Percentiles rank a stretch among this genome's conserved stretches.
Conservation (phyloP, 2,113 vertebrate species). For the Macrotus californicus region DNA sequence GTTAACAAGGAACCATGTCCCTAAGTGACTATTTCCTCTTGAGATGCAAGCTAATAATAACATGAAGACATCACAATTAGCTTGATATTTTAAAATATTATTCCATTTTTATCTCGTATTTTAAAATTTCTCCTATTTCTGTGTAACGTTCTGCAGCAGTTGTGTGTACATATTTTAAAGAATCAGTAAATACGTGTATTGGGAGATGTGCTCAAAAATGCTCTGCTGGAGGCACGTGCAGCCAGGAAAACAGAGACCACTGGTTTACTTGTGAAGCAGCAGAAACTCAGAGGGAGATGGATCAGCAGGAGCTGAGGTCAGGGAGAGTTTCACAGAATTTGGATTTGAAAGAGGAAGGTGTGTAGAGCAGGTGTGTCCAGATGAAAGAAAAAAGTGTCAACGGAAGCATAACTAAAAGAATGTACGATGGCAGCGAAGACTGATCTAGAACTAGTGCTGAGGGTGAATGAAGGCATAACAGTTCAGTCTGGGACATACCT, state of each 20-base stretch:
- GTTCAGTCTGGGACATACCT: not conserved
- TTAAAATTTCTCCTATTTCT: not conserved
- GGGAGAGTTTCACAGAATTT: not conserved
- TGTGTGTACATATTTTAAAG: not conserved
- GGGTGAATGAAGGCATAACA: not conserved
- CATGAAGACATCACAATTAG: not conserved
- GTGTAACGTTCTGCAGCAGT: not conserved
- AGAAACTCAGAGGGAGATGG: not conserved
- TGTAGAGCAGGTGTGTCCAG: not conserved
- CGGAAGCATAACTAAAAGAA: not conserved
- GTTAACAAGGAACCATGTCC: not conserved
- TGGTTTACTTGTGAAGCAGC: not conserved
- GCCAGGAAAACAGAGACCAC: not conserved
- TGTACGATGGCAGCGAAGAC: not conserved
- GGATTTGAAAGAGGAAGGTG: not conserved
- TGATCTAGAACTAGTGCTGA: not conserved
- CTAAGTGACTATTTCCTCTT: not conserved
- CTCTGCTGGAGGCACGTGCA: not conserved
- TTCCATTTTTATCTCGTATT: not conserved
- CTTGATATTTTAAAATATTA: not conserved
- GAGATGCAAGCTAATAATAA: not conserved
- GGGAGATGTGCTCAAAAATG: not conserved
- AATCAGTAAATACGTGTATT: not conserved
- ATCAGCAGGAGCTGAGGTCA: not conserved
- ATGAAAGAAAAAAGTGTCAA: not conserved